Percentiles rank a stretch among this genome's conserved stretches.
Evolutionary conservation across 1,140 invertebrate species (phyloP).

Genomic region (Sycobia sp.): DNA sequence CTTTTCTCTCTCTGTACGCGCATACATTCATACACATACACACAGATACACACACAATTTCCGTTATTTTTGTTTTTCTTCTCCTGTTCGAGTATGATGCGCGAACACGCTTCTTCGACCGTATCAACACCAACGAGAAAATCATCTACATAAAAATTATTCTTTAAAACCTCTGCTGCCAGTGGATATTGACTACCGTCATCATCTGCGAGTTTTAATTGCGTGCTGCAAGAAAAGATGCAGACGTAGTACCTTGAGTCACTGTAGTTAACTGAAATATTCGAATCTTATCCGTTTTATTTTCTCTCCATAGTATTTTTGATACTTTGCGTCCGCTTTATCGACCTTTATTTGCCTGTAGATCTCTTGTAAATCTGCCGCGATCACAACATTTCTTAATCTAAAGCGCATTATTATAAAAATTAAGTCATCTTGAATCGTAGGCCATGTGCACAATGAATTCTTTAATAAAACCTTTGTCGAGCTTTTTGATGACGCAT

Average conservation of each 20-base stretch:
- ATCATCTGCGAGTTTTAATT: background rate
- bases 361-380: conserved; percentile 16
- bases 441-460: conserved; percentile 32
- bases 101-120: too few relatives aligned
- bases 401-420: conserved; percentile 40
- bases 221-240: background rate
- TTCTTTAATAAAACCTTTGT: conserved; percentile 49
- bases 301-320: conserved; percentile 4
- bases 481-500: too few relatives aligned
- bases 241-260: too few relatives aligned
- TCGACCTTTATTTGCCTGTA: conserved; percentile 3
- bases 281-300: too few relatives aligned
- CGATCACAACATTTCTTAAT: conserved; percentile 2
- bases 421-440: conserved; percentile 18
- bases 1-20: too few relatives aligned
- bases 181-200: background rate
- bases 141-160: conserved; percentile 4
- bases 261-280: too few relatives aligned
- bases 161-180: background rate
- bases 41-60: too few relatives aligned
- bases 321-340: background rate
- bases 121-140: too few relatives aligned
- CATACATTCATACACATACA: too few relatives aligned
- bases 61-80: too few relatives aligned
- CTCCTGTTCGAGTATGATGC: too few relatives aligned